These are phyloP conservation scores for Enteromius argenteus DNA, from an alignment of 2,797 vertebrate species.

Conservation along the genomic window DNA sequence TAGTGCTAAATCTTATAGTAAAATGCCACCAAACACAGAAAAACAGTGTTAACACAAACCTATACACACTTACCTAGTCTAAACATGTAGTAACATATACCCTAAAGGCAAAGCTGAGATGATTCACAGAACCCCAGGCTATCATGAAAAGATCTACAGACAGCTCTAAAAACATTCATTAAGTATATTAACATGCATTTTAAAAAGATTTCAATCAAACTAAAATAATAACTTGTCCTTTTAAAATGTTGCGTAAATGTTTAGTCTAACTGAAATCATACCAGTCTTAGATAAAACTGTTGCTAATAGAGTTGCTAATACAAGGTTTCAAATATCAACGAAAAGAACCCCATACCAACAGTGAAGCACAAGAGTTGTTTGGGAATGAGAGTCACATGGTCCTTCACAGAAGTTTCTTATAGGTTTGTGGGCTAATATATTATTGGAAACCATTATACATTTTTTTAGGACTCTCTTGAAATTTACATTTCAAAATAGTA, in stretches of 20 bases:
- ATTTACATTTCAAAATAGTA: background rate
- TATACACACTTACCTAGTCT: background rate
- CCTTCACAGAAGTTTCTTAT: background rate
- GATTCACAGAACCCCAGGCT: background rate
- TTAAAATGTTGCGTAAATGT: background rate
- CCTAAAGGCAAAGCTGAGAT: background rate
- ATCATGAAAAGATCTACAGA: background rate
- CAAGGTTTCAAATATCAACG: background rate
- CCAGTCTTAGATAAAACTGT: background rate
- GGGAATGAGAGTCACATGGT: background rate
- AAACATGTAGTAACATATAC: background rate
- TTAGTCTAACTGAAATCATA: background rate
- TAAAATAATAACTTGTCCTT: background rate
- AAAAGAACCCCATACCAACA: background rate
- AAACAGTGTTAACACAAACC: background rate
- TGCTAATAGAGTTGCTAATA: background rate
- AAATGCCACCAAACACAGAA: constrained; percentile 2
- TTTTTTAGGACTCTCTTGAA: background rate
- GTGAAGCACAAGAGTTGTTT: background rate
- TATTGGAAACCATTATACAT: background rate
- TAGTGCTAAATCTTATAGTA: background rate
- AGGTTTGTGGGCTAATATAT: background rate
- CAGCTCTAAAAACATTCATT: background rate
- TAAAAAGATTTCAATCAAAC: background rate
- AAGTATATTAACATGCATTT: background rate